phyloP scores from a whole-genome alignment of 30 jellyfish, hydroid and myxozoan genomes.

The Haliclystus octoradiatus region DNA sequence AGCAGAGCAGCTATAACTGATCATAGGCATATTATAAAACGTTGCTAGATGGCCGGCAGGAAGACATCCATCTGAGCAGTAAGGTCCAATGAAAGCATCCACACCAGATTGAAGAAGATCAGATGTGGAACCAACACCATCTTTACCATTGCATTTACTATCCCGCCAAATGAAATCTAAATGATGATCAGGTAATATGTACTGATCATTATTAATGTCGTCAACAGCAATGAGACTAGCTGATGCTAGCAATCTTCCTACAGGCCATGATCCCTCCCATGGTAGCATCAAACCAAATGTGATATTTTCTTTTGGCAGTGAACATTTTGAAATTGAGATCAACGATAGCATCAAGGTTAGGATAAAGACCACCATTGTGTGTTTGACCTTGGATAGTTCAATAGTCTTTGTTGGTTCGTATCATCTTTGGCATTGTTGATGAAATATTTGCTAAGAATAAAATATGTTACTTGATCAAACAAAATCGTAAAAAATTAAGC shows the following conservation, averaged over 20 bases:
- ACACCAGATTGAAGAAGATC: conserved; percentile 35
- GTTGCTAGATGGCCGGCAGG: conserved; percentile 72
- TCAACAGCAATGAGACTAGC: conserved; percentile 67
- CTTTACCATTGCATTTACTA: conserved; percentile 48
- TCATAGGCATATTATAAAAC: conserved; percentile 51
- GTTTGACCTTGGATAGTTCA: too few species aligned
- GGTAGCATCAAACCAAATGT: conserved; percentile 87
- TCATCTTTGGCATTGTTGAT: too few species aligned
- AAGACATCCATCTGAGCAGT: conserved; percentile 64
- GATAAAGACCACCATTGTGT: too few species aligned
- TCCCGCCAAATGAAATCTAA: conserved; percentile 22
- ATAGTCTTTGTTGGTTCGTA: too few species aligned
- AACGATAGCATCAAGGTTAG: too few species aligned
- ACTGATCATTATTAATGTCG: conserved; percentile 45
- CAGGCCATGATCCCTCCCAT: conserved; percentile 95
- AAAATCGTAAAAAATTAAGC: too few species aligned
- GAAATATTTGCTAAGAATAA: too few species aligned
- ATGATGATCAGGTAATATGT: conserved; percentile 21
- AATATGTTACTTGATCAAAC: too few species aligned
- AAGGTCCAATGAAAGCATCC: conserved; percentile 74
- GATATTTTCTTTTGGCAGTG: conserved; percentile 31
- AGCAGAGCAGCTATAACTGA: conserved; percentile 70
- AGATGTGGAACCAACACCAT: conserved; percentile 67
- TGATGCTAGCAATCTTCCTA: conserved; percentile 65
- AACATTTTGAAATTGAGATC: too few species aligned